A percentile compares a stretch with the other conserved stretches of the same genome.
phyloP scores from a whole-genome alignment of 2,888 invertebrate genomes.

The Phortica magna region DNA sequence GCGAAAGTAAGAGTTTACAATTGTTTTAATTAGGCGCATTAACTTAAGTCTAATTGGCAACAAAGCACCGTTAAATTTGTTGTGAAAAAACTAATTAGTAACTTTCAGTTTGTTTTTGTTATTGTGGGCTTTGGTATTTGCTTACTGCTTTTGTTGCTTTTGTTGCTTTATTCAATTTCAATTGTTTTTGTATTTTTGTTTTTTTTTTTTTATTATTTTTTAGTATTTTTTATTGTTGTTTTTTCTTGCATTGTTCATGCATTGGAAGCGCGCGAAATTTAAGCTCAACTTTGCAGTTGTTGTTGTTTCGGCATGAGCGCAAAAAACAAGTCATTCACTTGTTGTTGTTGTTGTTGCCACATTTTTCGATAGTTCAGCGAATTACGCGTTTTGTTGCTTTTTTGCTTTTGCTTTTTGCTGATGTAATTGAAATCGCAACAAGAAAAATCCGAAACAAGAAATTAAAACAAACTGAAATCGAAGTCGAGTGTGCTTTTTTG shows the following conservation, averaged over 20 bases:
- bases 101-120: background rate
- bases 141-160: background rate
- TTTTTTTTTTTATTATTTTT: background rate
- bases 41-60: background rate
- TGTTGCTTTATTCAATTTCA: background rate
- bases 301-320: background rate
- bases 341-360: background rate
- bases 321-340: background rate
- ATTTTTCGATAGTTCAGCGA: slow-evolving; percentile 16
- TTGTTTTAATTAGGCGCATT: slow-evolving; percentile 4
- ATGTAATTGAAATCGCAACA: slow-evolving; percentile 11
- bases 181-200: background rate
- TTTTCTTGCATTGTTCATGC: background rate
- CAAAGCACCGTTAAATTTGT: background rate
- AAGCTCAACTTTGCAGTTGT: background rate
- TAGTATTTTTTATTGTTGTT: background rate
- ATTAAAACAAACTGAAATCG: background rate
- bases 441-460: background rate
- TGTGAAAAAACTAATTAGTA: background rate
- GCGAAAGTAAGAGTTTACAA: background rate
- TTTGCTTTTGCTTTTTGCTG: slow-evolving; percentile 24
- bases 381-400: slow-evolving; percentile 6
- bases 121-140: background rate
- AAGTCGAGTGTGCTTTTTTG: background rate
- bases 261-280: background rate